These are phyloP conservation scores for Pseudococcus jackbeardsleyi DNA, from an alignment of 2,888 invertebrate species.

Conservation along the genomic window DNA sequence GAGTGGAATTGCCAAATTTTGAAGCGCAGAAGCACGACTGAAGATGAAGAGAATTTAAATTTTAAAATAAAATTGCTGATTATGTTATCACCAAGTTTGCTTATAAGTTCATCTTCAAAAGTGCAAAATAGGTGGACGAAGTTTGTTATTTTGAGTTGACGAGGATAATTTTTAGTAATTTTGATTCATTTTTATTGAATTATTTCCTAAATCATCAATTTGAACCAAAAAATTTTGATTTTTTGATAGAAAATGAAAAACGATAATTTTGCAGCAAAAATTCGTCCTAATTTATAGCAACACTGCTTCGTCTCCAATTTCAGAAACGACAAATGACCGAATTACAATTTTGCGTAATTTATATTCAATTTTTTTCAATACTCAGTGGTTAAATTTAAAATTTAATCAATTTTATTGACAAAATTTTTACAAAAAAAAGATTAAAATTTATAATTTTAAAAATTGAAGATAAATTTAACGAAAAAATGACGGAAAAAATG, in stretches of 20 bases:
- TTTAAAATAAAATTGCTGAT: conserved; percentile 5
- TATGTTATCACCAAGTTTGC: neutral
- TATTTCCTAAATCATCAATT: no score
- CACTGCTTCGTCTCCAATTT: neutral
- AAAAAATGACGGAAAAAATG: no score
- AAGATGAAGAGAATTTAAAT: neutral
- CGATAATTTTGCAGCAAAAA: neutral
- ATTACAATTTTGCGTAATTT: neutral
- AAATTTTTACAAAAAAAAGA: neutral
- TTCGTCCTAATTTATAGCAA: neutral
- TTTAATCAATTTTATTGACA: neutral
- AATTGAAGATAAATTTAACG: no score
- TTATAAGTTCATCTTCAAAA: neutral
- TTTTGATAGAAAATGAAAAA: neutral
- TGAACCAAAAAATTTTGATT: neutral
- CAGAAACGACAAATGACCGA: neutral
- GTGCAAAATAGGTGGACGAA: neutral
- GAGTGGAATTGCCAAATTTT: neutral
- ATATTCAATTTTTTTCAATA: neutral
- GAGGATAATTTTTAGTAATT: no score
- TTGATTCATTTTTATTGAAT: no score
- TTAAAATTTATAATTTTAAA: neutral
- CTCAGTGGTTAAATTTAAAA: neutral
- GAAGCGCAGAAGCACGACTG: neutral
- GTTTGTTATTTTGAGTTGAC: neutral